These are phyloP conservation scores for Tragulus kanchil DNA, from an alignment of 2,113 vertebrate genomes.

Conservation along the genomic window DNA sequence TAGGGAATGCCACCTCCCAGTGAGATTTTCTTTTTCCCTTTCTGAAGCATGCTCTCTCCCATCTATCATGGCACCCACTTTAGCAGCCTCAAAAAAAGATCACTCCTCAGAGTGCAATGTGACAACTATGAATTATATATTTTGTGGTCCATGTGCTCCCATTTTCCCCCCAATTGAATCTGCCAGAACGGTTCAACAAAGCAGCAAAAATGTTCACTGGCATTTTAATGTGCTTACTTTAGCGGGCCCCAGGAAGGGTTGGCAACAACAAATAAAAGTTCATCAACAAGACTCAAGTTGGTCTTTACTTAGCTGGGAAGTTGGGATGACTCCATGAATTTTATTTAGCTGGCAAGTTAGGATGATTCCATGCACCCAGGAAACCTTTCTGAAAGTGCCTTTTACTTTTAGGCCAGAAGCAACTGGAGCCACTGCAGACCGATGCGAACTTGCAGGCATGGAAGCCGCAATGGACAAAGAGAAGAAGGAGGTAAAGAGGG, in stretches of 20 bases:
- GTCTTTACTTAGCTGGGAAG: constrained; percentile 28
- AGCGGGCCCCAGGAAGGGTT: background rate
- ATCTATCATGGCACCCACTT: background rate
- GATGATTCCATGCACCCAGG: background rate
- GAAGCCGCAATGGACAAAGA: background rate
- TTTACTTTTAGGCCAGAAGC: background rate
- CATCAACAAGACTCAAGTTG: background rate
- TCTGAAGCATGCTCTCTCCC: background rate
- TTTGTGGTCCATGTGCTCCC: background rate
- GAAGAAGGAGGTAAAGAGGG: background rate
- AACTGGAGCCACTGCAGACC: background rate
- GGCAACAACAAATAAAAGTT: background rate
- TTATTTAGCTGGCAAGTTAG: background rate
- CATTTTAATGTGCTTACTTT: constrained; percentile 14
- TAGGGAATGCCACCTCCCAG: background rate
- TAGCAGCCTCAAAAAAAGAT: background rate
- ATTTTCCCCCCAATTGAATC: constrained; percentile 47
- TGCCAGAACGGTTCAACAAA: constrained; percentile 57
- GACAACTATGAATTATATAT: constrained; percentile 55
- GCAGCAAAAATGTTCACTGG: constrained; percentile 55
- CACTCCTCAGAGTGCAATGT: background rate
- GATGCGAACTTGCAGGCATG: background rate
- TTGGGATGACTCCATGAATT: background rate
- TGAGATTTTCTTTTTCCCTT: background rate
- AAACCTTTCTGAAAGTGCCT: background rate